phyloP scores from a whole-genome alignment of 2,888 invertebrate species.

The Scrobipalpa atriplicella region DNA sequence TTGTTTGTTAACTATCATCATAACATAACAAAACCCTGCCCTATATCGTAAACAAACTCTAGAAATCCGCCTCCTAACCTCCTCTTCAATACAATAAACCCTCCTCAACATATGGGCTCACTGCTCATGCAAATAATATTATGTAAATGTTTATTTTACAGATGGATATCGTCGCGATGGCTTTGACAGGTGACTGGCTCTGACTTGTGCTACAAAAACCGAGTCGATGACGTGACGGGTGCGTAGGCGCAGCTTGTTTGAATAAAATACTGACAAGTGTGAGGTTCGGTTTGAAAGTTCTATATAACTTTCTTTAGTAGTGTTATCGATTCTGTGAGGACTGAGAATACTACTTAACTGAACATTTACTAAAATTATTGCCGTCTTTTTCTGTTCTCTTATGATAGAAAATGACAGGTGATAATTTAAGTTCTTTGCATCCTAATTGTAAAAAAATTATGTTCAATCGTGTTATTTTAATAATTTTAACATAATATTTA shows the following conservation, averaged over 20 bases:
- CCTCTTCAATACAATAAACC: conserved; percentile 5
- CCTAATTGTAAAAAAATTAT: too few species aligned
- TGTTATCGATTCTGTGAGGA: background rate
- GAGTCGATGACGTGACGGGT: background rate
- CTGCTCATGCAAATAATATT: conserved; percentile 8
- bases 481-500: too few species aligned
- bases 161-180: conserved; percentile 15
- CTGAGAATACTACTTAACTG: too few species aligned
- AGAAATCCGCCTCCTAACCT: background rate
- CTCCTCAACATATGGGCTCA: background rate
- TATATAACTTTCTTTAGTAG: background rate
- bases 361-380: too few species aligned
- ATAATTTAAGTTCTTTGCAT: too few species aligned
- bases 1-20: too few species aligned
- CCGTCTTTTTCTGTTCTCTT: too few species aligned
- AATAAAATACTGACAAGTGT: conserved; percentile 12
- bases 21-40: background rate
- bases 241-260: conserved; percentile 18
- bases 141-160: conserved; percentile 26
- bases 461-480: too few species aligned
- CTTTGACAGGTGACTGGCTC: conserved; percentile 20
- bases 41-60: background rate
- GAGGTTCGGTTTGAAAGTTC: background rate
- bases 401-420: too few species aligned
- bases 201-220: background rate